These are phyloP conservation scores for Subanguina moxae DNA, from an alignment of 1,140 invertebrate species.

Conservation along the genomic window DNA sequence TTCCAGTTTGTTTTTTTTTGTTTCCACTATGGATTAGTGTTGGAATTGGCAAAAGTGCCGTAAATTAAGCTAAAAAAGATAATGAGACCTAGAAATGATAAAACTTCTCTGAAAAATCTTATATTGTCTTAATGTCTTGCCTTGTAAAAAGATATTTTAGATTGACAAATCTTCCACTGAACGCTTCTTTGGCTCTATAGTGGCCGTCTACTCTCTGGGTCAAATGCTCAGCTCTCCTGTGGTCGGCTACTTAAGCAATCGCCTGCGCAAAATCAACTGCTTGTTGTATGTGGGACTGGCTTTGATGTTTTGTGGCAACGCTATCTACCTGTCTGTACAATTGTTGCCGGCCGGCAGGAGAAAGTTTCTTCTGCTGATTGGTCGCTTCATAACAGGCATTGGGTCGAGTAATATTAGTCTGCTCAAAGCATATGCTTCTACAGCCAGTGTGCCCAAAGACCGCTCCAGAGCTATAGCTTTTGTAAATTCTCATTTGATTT, in stretches of 20 bases:
- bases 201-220: constrained; percentile 39
- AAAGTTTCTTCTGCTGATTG: constrained; percentile 30
- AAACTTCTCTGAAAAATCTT: too few species aligned
- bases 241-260: constrained; percentile 30
- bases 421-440: constrained; percentile 40
- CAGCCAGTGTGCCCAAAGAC: constrained; percentile 21
- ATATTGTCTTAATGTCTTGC: too few species aligned
- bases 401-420: constrained; percentile 37
- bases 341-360: constrained; percentile 14
- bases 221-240: constrained; percentile 43
- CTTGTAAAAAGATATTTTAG: constrained; percentile 17
- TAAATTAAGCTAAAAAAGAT: too few species aligned
- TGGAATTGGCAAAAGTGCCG: too few species aligned
- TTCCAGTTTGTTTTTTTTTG: neutral
- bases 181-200: constrained; percentile 38
- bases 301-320: constrained; percentile 44
- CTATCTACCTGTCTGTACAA: constrained; percentile 37
- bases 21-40: too few species aligned
- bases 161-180: constrained; percentile 38
- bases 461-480: constrained; percentile 39
- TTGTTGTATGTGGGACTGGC: constrained; percentile 37
- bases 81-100: too few species aligned
- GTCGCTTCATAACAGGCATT: constrained; percentile 42
- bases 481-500: constrained; percentile 7
- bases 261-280: constrained; percentile 19